Conservation (phyloP, 2,113 vertebrate species). For the human (Homo sapiens) region GRCh38 chr4:189821001-189821500, state of each 20-base stretch:
- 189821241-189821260: background rate
- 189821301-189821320: no score
- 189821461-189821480: slow-evolving; percentile 30
- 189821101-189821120: background rate
- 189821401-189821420: background rate
- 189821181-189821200: background rate
- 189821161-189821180: background rate
- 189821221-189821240: background rate
- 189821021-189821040: background rate
- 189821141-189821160: background rate
- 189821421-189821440: slow-evolving; percentile 28
- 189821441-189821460: slow-evolving; percentile 24
- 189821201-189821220: background rate
- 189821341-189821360: background rate
- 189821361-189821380: background rate
- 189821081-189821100: background rate
- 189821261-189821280: no score
- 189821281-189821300: background rate
- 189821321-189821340: no score
- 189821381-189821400: background rate
- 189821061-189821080: background rate
- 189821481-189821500: background rate
- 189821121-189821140: background rate
- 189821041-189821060: slow-evolving; percentile 12
- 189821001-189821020: background rate